phyloP scores from a whole-genome alignment of 2,113 vertebrate genomes.

The Paradoxurus hermaphroditus region DNA sequence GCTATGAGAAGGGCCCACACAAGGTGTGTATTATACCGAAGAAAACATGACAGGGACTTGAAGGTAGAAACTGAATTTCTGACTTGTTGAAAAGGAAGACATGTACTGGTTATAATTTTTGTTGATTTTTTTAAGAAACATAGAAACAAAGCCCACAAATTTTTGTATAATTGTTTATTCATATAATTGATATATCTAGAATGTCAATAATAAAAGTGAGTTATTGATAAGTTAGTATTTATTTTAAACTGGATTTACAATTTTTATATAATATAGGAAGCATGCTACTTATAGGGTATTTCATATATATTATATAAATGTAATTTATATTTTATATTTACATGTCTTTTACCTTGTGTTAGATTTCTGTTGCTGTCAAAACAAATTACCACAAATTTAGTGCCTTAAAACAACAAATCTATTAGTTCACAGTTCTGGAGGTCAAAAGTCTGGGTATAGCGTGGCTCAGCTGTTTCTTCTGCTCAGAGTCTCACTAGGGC shows the following conservation, averaged over 20 bases:
- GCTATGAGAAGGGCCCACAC: not conserved
- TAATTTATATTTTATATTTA: not conserved
- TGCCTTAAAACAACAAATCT: not conserved
- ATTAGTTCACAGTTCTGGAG: not conserved
- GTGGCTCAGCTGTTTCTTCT: not conserved
- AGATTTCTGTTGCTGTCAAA: not conserved
- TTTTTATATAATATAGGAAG: constrained; percentile 47
- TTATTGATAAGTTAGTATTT: constrained; percentile 33
- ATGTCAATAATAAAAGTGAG: not conserved
- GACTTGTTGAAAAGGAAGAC: not conserved
- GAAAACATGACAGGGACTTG: not conserved
- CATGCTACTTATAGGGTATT: not conserved
- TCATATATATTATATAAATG: not conserved
- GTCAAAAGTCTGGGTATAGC: rapidly evolving
- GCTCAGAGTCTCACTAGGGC: not conserved
- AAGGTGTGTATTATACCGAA: not conserved
- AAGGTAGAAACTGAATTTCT: not conserved
- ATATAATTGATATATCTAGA: constrained; percentile 40
- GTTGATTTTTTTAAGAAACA: not conserved
- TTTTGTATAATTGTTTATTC: not conserved
- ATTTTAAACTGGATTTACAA: constrained; percentile 36
- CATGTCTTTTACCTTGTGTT: not conserved
- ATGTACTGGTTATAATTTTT: not conserved
- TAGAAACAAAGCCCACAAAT: not conserved
- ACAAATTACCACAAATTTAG: not conserved